A percentile compares a stretch with the other conserved stretches of the same genome.
phyloP scores from a whole-genome alignment of 2,888 invertebrate genomes.

The Lepetodrilus schrolli region DNA sequence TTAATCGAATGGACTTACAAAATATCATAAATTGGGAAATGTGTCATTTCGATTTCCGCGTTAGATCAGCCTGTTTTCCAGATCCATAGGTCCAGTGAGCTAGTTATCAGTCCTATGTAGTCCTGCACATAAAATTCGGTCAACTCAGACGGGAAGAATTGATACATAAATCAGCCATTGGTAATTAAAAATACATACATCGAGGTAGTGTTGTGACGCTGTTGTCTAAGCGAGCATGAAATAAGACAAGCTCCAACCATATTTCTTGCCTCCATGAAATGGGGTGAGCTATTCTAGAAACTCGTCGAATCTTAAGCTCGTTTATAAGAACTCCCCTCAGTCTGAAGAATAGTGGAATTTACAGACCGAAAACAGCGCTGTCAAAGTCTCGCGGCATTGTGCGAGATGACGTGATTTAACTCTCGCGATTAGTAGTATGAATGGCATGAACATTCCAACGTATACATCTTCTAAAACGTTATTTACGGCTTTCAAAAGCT shows the following conservation, averaged over 20 bases:
- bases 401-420: no score
- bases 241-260: conserved; percentile 6
- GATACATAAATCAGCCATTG: conserved; percentile 4
- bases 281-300: conserved; percentile 9
- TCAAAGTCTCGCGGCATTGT: no score
- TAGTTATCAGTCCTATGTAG: background rate
- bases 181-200: conserved; percentile 24
- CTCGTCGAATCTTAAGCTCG: background rate
- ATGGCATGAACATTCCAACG: no score
- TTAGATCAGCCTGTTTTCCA: no score
- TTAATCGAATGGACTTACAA: background rate
- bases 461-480: no score
- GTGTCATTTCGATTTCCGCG: background rate
- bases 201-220: background rate
- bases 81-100: no score
- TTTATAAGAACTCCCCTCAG: background rate
- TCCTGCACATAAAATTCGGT: background rate
- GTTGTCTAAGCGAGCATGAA: background rate
- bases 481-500: no score
- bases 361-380: no score
- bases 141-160: background rate
- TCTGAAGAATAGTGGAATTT: background rate
- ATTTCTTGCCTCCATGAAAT: conserved; percentile 1
- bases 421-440: no score
- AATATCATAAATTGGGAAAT: background rate